phyloP scores from a whole-genome alignment of 2,113 vertebrate genomes.

The Bungarus multicinctus region DNA sequence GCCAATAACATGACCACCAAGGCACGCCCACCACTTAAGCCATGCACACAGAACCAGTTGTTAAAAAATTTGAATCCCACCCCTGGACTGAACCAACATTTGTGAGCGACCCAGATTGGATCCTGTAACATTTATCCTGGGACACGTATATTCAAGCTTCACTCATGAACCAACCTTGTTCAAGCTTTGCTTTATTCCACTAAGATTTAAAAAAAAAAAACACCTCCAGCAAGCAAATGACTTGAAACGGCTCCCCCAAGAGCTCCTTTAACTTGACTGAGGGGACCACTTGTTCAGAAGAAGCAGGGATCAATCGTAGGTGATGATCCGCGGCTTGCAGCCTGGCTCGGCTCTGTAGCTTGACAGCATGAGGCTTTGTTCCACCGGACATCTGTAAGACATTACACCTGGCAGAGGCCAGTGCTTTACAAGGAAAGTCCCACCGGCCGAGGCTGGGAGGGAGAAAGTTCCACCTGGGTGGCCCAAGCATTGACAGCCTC shows the following conservation, averaged over 20 bases:
- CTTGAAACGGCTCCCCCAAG: not conserved
- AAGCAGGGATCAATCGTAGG: not conserved
- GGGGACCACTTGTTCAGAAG: not conserved
- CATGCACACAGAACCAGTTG: no score
- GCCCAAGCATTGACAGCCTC: constrained; percentile 15
- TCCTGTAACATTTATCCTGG: no score
- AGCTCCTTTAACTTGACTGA: not conserved
- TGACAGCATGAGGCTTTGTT: constrained; percentile 61
- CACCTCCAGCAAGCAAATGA: not conserved
- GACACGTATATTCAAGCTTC: no score
- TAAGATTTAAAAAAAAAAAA: not conserved
- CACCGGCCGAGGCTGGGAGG: constrained; percentile 22
- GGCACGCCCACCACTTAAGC: no score
- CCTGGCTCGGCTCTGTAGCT: constrained; percentile 15
- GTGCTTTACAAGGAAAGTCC: constrained; percentile 39
- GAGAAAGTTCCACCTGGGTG: constrained; percentile 60
- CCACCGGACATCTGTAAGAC: constrained; percentile 64
- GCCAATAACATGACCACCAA: no score
- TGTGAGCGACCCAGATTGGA: no score
- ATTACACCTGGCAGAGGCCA: constrained; percentile 41
- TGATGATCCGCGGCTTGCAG: not conserved
- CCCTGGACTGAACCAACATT: not conserved
- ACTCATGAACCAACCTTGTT: not conserved
- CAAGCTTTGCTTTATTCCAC: not conserved
- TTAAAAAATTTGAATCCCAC: no score